Conservation (phyloP, 2,888 invertebrate species). For the Boloria selene region DNA sequence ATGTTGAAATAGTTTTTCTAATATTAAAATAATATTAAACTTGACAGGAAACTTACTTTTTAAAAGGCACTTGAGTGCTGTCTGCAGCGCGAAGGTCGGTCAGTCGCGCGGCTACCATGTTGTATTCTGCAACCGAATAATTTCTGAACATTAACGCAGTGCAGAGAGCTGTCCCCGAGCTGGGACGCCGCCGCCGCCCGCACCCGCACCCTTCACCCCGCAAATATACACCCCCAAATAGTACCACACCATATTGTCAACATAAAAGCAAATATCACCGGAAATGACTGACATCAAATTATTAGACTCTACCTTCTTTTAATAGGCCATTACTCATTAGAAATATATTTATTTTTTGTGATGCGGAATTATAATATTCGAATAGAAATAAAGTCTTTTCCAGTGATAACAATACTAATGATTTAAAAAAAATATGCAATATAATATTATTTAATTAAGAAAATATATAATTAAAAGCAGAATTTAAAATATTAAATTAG, state of each 20-base stretch:
- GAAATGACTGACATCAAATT: conserved; percentile 41
- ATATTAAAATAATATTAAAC: not conserved
- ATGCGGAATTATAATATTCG: too few relatives aligned
- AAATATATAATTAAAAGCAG: too few relatives aligned
- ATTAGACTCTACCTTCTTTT: too few relatives aligned
- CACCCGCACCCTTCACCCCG: conserved; percentile 43
- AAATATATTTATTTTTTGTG: too few relatives aligned
- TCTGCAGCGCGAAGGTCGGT: conserved; percentile 96
- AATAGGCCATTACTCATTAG: too few relatives aligned
- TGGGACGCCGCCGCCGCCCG: conserved; percentile 46
- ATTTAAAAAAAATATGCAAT: too few relatives aligned
- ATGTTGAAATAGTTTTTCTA: not conserved
- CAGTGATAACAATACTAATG: conserved; percentile 7
- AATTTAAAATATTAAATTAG: too few relatives aligned
- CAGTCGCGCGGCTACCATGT: conserved; percentile 98
- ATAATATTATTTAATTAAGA: too few relatives aligned
- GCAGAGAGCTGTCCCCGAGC: conserved; percentile 47
- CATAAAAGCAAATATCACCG: conserved; percentile 55
- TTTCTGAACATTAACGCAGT: conserved; percentile 83
- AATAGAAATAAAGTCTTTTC: conserved; percentile 7
- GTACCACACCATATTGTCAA: conserved; percentile 80
- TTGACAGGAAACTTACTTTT: conserved; percentile 89
- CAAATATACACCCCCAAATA: conserved; percentile 30
- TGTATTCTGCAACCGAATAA: conserved; percentile 95
- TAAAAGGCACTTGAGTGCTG: conserved; percentile 99